Base-by-base conservation (phyloP, 2,888 invertebrate genomes). In the Tanypteryx hageni region DNA sequence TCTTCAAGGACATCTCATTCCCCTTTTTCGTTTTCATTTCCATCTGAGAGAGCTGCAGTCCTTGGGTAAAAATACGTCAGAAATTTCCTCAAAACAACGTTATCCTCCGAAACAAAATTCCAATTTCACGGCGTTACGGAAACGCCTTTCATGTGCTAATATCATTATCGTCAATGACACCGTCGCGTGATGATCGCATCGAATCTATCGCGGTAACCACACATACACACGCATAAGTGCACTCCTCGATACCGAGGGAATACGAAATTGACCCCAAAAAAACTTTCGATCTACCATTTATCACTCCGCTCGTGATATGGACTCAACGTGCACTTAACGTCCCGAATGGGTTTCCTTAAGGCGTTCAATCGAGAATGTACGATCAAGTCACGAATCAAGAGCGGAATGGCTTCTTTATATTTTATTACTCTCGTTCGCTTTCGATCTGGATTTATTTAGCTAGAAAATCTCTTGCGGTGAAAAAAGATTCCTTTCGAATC, bases 101-200 rank as follows among this genome's bases (percentile, higher is more conserved):
- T 27, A 27, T 22, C 22, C 18, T 27, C 13, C 76, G 76, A 76
- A 76, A 27, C 27, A 76, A 76, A 76, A 76, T 27, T 44, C 44
- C 76, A 76, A 76, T 76, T 76, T 76, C 27, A 76, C 76, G 64
- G 64, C 64, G 64, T 64, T 64, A 64, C 16, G 76, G 76, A 76
- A 76, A 76, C 76, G 76, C 76, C 76, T 76, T 27, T 76, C 76
- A 76, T 76, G 76, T 76, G 27, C n/a, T 68, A 68, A 68, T 68
- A 22, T 22, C 18, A 22, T 68, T 68, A 22, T 27, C 27, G 22
- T 22, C 27, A 76, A 76, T 76, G 76, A 27, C 22, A 76, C 11
- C 27, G 76, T 76, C 76, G 27, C 76, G 76, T 76, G 76, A 76
- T 27, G 76, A 76, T 76, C 76, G 76, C 13, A 76, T 76, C 76